Conservation (phyloP, 2,113 vertebrate genomes). For the Rhabdomys dilectus region DNA sequence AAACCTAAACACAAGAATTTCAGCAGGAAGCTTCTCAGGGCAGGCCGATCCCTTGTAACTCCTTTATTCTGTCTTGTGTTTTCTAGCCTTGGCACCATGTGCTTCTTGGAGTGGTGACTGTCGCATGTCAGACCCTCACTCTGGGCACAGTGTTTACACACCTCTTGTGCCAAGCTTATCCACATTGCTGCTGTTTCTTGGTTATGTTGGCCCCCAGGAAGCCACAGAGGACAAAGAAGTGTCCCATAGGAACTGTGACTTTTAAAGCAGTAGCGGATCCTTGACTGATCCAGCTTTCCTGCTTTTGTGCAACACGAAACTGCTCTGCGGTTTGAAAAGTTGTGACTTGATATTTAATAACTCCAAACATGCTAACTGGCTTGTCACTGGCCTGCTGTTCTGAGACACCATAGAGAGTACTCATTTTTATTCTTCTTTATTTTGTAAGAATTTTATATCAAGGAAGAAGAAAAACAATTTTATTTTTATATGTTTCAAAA, state of each 20-base stretch:
- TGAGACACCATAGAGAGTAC: background rate
- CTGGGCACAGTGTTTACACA: background rate
- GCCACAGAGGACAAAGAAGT: background rate
- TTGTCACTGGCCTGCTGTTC: background rate
- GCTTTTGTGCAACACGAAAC: background rate
- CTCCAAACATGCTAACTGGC: background rate
- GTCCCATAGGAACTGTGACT: background rate
- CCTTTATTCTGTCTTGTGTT: background rate
- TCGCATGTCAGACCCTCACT: rapidly evolving
- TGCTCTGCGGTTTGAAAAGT: background rate
- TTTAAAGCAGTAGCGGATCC: background rate
- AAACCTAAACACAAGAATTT: conserved; percentile 1
- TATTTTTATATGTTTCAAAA: background rate
- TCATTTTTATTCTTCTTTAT: conserved; percentile 47
- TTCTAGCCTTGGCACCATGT: background rate
- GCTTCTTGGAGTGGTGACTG: too few species aligned
- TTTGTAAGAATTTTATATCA: conserved; percentile 55
- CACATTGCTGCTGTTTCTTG: background rate
- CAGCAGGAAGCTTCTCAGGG: background rate
- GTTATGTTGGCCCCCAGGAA: background rate
- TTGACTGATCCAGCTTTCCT: background rate
- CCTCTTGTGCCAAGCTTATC: background rate
- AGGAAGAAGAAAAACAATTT: conserved; percentile 2
- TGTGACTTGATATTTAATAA: background rate
- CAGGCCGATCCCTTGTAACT: background rate